Conservation (phyloP, 2,888 invertebrate genomes). For the Gymnosoma rotundatum region DNA sequence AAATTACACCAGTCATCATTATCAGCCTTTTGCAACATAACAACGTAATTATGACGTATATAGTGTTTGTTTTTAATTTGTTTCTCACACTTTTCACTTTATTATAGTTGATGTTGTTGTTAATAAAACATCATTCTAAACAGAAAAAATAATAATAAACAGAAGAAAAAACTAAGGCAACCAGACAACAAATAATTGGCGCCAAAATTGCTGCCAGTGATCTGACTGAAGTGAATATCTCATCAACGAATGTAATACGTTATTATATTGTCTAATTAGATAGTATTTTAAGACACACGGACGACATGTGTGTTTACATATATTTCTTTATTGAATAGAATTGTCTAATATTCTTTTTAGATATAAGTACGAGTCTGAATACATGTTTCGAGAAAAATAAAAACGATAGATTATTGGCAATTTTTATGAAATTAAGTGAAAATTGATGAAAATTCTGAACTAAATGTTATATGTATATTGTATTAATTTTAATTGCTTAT, state of each 20-base stretch:
- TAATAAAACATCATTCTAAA: slow-evolving; percentile 17
- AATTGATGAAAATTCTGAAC: no score
- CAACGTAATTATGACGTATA: slow-evolving; percentile 11
- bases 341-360: no score
- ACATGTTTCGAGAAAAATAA: no score
- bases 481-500: no score
- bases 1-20: slow-evolving; percentile 17
- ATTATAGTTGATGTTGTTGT: slow-evolving; percentile 8
- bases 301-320: no score
- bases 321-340: no score
- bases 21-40: slow-evolving; percentile 8
- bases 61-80: slow-evolving; percentile 51
- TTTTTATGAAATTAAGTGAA: no score
- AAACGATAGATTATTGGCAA: no score
- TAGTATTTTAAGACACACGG: not conserved
- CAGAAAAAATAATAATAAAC: not conserved
- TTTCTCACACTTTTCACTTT: slow-evolving; percentile 40
- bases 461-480: no score
- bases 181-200: slow-evolving; percentile 37
- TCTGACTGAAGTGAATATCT: slow-evolving; percentile 7
- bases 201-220: slow-evolving; percentile 51
- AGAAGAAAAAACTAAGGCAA: not conserved
- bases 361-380: no score
- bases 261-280: slow-evolving; percentile 16
- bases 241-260: slow-evolving; percentile 14